Conservation (phyloP, 2,888 invertebrate species). For the Herminia tarsipennalis region DNA sequence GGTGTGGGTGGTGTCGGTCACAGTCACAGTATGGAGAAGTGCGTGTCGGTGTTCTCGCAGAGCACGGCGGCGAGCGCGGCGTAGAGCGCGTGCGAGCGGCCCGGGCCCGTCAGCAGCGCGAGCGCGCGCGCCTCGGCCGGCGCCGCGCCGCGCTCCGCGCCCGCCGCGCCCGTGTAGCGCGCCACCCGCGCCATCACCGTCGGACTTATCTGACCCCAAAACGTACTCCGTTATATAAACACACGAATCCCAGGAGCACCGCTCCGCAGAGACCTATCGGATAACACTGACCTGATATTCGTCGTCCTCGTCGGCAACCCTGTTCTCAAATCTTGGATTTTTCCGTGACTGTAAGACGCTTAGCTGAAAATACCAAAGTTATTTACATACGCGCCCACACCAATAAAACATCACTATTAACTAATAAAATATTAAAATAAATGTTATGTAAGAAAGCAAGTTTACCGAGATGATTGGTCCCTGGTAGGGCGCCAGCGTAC, state of each 20-base stretch:
- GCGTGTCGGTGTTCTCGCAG: constrained; percentile 61
- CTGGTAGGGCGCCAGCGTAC: constrained; percentile 56
- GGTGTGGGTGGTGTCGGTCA: not conserved
- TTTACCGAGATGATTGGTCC: constrained; percentile 65
- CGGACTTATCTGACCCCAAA: constrained; percentile 54
- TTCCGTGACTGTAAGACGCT: constrained; percentile 47
- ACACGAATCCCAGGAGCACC: no score
- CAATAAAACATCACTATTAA: not conserved
- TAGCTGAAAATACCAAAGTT: constrained; percentile 47
- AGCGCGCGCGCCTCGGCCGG: constrained; percentile 49
- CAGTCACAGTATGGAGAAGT: constrained; percentile 60
- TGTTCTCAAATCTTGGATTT: constrained; percentile 40
- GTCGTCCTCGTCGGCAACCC: constrained; percentile 56
- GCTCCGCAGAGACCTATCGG: not conserved
- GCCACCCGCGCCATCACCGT: constrained; percentile 77
- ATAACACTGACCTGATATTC: constrained; percentile 59
- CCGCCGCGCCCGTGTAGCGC: constrained; percentile 67
- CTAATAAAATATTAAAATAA: not conserved
- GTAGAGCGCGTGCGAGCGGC: constrained; percentile 55
- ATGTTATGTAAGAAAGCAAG: not conserved
- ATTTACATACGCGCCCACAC: not conserved
- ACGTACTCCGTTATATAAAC: no score
- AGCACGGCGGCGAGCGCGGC: constrained; percentile 59
- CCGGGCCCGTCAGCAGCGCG: constrained; percentile 51
- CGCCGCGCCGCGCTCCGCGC: constrained; percentile 15